Evolutionary conservation across 2,888 invertebrate species (phyloP).

Genomic region (Oegoconia quadripuncta): DNA sequence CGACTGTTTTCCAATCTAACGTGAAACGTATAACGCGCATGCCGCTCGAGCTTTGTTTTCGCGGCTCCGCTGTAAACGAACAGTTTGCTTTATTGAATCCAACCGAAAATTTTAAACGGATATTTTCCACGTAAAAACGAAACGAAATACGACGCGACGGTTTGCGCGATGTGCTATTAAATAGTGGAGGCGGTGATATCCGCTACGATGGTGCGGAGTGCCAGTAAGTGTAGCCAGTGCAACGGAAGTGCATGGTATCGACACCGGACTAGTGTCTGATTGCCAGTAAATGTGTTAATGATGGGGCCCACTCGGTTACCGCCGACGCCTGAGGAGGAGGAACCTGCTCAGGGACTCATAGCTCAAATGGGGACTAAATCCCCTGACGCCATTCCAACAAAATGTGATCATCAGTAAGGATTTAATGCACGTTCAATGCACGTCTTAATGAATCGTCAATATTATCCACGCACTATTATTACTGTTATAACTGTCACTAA

Average conservation of each 20-base stretch:
- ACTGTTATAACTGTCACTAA: too few relatives aligned
- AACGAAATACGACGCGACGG: conserved; percentile 21
- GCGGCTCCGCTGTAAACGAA: conserved; percentile 39
- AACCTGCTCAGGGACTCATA: conserved; percentile 41
- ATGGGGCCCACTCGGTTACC: conserved; percentile 71
- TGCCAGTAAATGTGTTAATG: conserved; percentile 33
- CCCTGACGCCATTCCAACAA: conserved; percentile 35
- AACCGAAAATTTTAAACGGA: conserved; percentile 34
- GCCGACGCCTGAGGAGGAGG: conserved; percentile 65
- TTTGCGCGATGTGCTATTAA: conserved; percentile 24
- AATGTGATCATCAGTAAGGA: conserved; percentile 55
- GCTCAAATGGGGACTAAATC: conserved; percentile 39
- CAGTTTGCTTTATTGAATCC: conserved; percentile 33
- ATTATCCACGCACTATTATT: too few relatives aligned
- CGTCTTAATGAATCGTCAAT: too few relatives aligned
- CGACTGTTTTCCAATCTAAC: conserved; percentile 77
- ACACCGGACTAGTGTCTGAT: conserved; percentile 56
- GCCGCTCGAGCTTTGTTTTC: conserved; percentile 68
- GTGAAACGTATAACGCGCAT: conserved; percentile 71
- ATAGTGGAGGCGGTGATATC: conserved; percentile 25
- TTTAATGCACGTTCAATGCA: too few relatives aligned
- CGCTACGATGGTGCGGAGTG: conserved; percentile 45
- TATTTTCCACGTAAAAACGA: conserved; percentile 26
- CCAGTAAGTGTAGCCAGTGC: conserved; percentile 41
- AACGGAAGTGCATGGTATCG: conserved; percentile 38